Evolutionary conservation across 2,797 vertebrate genomes (phyloP), one percentile per base, ranked within the genome.

Genomic region (Megaceryle alcyon): DNA sequence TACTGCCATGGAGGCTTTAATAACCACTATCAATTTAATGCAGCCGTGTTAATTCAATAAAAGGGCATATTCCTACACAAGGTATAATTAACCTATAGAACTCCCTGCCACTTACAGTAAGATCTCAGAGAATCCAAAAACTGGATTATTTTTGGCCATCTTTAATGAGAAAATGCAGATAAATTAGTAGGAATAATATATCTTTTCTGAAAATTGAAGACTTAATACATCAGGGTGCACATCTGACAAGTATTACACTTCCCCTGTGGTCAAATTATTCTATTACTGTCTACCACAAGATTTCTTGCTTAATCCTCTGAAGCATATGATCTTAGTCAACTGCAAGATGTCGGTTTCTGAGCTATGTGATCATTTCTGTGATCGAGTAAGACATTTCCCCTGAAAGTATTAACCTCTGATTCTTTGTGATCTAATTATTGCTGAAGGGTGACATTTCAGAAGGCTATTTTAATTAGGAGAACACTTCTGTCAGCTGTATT

Each of bases 211-310:
- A 94, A 85, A 86, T 31, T 33, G 8, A 68, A 66, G 29, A 56
- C 72, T 91, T 91, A n/a, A 37, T 92, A 44, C 16, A 64, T 88
- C 53, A 20, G 33, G 31, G 53, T 82, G 43, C 48, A 22, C 37
- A 48, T 66, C 65, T 92, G 66, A 79, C 80, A 94, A 84, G n/a
- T 82, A 75, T 71, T 95, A 37, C 14, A 48, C 84, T 88, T 96
- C 49, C 49, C 59, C 25, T 39, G 49, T 57, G 68, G 72, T 71
- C 90, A 92, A 57, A 92, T 92, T 85, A 85, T 64, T 86, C 54
- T 71, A 77, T 94, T 90, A 87, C 68, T 90, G 60, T 93, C 88
- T 94, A 23, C 88, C 41, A 68, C 71, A 95, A 86, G 70, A 88
- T 92, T 92, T 90, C 77, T 91, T 94, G 33, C 63, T 77, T 79